Evolutionary conservation across 2,113 vertebrate genomes (phyloP).

Genomic region (Coturnix japonica): DNA sequence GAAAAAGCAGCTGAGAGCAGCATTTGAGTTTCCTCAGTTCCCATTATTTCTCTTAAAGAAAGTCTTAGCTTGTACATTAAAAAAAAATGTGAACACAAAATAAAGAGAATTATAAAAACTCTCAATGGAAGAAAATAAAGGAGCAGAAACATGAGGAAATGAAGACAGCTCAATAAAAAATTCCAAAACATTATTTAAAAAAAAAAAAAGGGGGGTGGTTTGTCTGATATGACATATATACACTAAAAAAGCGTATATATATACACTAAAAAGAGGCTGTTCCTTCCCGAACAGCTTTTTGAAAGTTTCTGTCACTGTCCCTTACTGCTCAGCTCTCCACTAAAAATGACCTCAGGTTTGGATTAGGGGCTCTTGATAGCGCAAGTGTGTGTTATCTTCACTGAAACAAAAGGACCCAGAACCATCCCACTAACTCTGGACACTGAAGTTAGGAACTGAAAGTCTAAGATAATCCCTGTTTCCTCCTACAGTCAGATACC

Average conservation of each 20-base stretch:
- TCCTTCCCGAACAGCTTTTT: not conserved
- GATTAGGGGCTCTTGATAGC: not conserved
- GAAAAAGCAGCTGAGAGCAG: not conserved
- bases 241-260: not conserved
- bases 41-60: not conserved
- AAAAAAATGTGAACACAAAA: not conserved
- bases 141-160: not conserved
- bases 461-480: constrained; percentile 4
- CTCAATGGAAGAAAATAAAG: not conserved
- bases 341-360: not conserved
- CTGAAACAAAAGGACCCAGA: not conserved
- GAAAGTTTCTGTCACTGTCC: not conserved
- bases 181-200: not conserved
- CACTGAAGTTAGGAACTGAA: constrained; percentile 7
- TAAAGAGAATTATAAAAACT: not conserved
- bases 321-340: not conserved
- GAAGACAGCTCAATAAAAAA: not conserved
- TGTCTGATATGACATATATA: not conserved
- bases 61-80: not conserved
- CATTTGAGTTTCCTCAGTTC: not conserved
- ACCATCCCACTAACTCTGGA: not conserved
- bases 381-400: not conserved
- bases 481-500: not conserved
- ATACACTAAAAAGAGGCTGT: not conserved
- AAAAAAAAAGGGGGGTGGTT: too few species aligned